Base-by-base conservation (phyloP, 2,797 vertebrate species). In the Austrolebias charrua region DNA sequence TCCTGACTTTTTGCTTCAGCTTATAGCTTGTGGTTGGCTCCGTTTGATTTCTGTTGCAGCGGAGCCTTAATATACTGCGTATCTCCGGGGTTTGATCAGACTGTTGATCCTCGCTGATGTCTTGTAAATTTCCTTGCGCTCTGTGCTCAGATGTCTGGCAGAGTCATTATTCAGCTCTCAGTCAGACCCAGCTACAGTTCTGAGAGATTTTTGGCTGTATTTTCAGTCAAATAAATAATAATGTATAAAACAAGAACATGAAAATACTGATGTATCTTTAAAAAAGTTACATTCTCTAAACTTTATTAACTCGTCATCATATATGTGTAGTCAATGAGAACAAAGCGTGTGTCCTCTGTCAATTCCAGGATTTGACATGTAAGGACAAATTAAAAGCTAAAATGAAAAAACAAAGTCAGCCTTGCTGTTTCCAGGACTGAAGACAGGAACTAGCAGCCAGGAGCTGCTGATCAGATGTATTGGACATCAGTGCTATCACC, bases 31-130 rank as follows among this genome's bases (percentile, higher is more conserved):
- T 55, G 56, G 35, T 55, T 74, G 52, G 68, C 66, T 64, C 29
- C 15, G 24, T 77, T 80, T 63, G 63, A 60, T 82, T 77, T 75
- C 42, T 66, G 59, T 52, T 13, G 50, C 71, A 50, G 58, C 46
- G 57, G 3, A 61, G 63, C 83, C 51, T 71, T 69, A 60, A 70
- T 70, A 62, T 15, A 11, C 35, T 51, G 51, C 55, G 44, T 69
- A 79, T 66, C 63, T 65, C 46, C 59, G 40, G 73, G 64, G 46
- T 69, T 49, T 69, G 60, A 72, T 57, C n/a, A 44, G 62, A 45
- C 6, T 66, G 62, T 31, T 78, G 71, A 75, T 73, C 56, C 69
- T 60, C 24, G 24, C 24, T 60, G 57, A 70, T 61, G 75, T 67
- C 69, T 76, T 42, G 12, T 46, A 13, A 66, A 57, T 65, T 38